Conservation (phyloP, 2,888 invertebrate genomes). For the Leptothorax acervorum region DNA sequence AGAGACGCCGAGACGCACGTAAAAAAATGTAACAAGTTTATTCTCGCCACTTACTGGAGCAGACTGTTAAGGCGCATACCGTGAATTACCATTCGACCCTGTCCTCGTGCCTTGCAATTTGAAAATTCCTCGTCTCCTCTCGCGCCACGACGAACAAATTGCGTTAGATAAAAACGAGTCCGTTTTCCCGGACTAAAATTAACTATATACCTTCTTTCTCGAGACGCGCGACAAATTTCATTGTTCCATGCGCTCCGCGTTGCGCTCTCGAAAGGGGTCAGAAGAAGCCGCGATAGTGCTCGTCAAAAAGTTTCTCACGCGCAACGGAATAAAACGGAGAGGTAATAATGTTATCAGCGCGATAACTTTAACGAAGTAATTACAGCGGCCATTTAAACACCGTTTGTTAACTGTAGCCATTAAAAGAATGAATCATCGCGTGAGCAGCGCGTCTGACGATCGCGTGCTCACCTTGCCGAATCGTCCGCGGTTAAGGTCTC, state of each 20-base stretch:
- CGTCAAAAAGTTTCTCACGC: conserved; percentile 40
- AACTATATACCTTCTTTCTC: neutral
- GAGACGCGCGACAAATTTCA: conserved; percentile 7
- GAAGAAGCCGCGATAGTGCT: conserved; percentile 7
- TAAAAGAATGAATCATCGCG: conserved; percentile 55
- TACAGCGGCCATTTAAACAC: conserved; percentile 47
- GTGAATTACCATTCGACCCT: conserved; percentile 34
- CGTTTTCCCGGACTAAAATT: conserved; percentile 29
- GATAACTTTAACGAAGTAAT: conserved; percentile 50
- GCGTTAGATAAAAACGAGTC: neutral
- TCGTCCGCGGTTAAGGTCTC: conserved; percentile 26
- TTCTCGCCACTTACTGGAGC: conserved; percentile 12
- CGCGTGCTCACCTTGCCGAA: conserved; percentile 31
- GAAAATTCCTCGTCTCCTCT: neutral
- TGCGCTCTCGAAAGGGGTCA: conserved; percentile 16
- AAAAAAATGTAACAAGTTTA: conserved; percentile 41
- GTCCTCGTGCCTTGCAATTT: conserved; percentile 28
- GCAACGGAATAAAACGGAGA: conserved; percentile 20
- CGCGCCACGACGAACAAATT: neutral
- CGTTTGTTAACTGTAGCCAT: conserved; percentile 43
- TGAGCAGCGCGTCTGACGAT: conserved; percentile 45
- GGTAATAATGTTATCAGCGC: conserved; percentile 38
- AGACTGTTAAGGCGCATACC: conserved; percentile 11
- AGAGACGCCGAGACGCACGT: neutral
- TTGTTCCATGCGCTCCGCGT: conserved; percentile 11